These are phyloP conservation scores for Sander lucioperca DNA, from an alignment of 2,113 vertebrate genomes.

Conservation along the genomic window DNA sequence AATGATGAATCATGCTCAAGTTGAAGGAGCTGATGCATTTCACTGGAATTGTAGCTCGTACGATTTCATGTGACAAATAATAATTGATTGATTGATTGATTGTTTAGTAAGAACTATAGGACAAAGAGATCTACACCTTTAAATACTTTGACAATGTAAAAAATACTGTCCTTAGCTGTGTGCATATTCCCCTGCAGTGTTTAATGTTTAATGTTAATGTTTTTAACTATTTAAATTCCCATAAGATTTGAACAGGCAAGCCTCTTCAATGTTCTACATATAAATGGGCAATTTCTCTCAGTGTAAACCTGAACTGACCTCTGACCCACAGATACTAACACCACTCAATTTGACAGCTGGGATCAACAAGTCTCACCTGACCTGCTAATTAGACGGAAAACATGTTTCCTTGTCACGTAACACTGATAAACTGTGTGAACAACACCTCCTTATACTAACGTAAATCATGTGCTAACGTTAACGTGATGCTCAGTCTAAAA, in stretches of 20 bases:
- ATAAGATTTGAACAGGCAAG: not conserved
- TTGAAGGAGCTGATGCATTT: too few species aligned
- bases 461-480: conserved; percentile 66
- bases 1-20: too few species aligned
- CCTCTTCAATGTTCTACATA: not conserved
- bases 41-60: too few species aligned
- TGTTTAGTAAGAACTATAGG: too few species aligned
- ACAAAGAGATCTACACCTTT: too few species aligned
- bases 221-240: not conserved
- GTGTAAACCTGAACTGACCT: conserved; percentile 24
- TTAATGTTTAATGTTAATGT: not conserved
- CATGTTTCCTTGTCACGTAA: not conserved
- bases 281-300: not conserved
- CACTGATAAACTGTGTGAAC: not conserved
- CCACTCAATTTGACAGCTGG: conserved; percentile 2
- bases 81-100: too few species aligned
- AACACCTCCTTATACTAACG: conserved; percentile 44
- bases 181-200: not conserved
- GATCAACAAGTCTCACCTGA: conserved; percentile 48
- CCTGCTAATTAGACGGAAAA: not conserved
- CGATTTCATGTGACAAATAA: too few species aligned
- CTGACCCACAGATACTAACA: conserved; percentile 5
- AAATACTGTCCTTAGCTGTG: not conserved
- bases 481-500: conserved; percentile 43
- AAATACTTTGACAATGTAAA: not conserved